These are phyloP conservation scores for Ditylenchus weischeri DNA, from an alignment of 2,888 invertebrate genomes.

Conservation along the genomic window DNA sequence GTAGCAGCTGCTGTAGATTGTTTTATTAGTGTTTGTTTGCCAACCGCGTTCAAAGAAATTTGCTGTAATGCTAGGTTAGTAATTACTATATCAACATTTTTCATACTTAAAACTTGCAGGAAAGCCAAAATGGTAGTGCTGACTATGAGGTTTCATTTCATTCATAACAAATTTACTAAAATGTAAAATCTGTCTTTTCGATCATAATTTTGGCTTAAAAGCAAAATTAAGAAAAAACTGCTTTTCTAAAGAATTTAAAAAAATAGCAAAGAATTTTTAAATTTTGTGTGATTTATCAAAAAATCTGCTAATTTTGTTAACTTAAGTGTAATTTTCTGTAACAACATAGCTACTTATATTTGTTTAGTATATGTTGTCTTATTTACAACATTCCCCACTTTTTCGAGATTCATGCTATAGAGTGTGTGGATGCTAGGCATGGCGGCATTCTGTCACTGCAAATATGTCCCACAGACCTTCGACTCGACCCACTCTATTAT, in stretches of 20 bases:
- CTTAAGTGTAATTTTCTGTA: too few relatives aligned
- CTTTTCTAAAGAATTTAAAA: too few relatives aligned
- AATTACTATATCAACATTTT: too few relatives aligned
- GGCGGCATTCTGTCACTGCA: constrained; percentile 33
- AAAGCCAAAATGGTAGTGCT: constrained; percentile 49
- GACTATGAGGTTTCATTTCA: constrained; percentile 30
- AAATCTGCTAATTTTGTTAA: too few relatives aligned
- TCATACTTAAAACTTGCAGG: constrained; percentile 33
- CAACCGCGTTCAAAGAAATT: constrained; percentile 34
- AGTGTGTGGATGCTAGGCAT: constrained; percentile 35
- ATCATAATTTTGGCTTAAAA: too few relatives aligned
- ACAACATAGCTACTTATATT: too few relatives aligned
- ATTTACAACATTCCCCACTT: constrained; percentile 56
- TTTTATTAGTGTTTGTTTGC: constrained; percentile 39
- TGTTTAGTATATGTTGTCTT: constrained; percentile 38
- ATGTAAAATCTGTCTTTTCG: too few relatives aligned
- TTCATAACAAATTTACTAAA: too few relatives aligned
- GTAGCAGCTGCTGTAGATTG: constrained; percentile 57
- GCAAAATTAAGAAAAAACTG: too few relatives aligned
- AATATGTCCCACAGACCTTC: constrained; percentile 44
- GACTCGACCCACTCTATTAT: constrained; percentile 50
- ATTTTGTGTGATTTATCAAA: too few relatives aligned
- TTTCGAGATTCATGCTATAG: constrained; percentile 46
- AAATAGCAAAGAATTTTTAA: too few relatives aligned
- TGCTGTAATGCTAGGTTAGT: constrained; percentile 54